Conservation (phyloP, 2,113 vertebrate genomes). For the Heliornis fulica region DNA sequence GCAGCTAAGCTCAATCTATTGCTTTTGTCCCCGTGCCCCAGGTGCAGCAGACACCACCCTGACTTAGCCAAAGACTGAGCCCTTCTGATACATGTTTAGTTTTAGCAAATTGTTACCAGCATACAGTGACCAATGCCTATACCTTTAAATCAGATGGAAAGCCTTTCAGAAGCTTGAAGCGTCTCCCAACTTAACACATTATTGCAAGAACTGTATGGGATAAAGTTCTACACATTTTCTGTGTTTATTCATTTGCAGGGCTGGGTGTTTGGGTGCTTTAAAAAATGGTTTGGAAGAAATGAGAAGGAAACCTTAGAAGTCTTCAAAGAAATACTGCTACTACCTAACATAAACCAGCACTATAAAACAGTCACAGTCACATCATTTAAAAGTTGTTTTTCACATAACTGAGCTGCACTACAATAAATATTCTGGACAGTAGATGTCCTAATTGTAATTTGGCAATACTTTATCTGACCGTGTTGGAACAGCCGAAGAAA, state of each 20-base stretch:
- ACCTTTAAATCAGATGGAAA: background rate
- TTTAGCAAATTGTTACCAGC: background rate
- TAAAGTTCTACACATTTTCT: background rate
- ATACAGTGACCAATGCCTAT: background rate
- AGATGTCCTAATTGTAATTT: constrained; percentile 15
- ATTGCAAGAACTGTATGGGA: background rate
- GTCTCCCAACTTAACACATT: background rate
- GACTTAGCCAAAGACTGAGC: background rate
- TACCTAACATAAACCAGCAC: background rate
- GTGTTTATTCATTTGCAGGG: background rate
- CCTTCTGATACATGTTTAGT: background rate
- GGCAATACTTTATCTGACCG: background rate
- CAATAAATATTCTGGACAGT: constrained; percentile 41
- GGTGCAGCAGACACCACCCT: background rate
- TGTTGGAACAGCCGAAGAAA: too few relatives aligned
- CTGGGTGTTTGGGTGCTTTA: background rate
- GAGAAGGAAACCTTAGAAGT: constrained; percentile 20
- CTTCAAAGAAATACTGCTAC: constrained; percentile 34
- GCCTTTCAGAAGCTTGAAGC: background rate
- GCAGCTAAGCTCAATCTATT: background rate
- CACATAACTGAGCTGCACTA: background rate
- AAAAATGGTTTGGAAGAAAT: background rate
- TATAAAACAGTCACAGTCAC: constrained; percentile 21
- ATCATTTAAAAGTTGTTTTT: constrained; percentile 42
- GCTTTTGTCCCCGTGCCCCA: background rate